A percentile compares a stretch with the other conserved stretches of the same genome.
Conservation (phyloP, 2,888 invertebrate species). For the Cheilosia urbana region DNA sequence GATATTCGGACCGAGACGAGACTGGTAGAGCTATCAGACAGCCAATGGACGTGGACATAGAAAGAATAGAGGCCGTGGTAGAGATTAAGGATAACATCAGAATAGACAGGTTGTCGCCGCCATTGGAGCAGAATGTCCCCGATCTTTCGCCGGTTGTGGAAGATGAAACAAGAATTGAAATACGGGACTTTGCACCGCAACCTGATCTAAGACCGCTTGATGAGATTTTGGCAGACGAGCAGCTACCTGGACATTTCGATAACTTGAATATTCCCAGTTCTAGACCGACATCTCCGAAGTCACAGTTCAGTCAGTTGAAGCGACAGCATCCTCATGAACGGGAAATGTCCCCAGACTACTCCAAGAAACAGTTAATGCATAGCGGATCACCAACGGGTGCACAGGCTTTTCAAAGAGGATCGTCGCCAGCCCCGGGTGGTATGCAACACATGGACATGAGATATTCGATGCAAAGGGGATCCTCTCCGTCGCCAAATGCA, state of each 20-base stretch:
- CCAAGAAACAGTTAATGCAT: constrained; percentile 65
- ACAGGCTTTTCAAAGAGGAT: constrained; percentile 1
- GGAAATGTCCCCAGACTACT: constrained; percentile 78
- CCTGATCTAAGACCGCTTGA: constrained; percentile 47
- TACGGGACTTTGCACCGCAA: constrained; percentile 77
- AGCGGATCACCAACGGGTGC: background rate
- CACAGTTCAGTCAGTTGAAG: constrained; percentile 76
- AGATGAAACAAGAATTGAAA: constrained; percentile 80
- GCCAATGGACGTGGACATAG: constrained; percentile 79
- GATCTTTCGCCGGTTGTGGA: constrained; percentile 77
- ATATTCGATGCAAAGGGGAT: constrained; percentile 12
- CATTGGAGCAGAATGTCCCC: constrained; percentile 77
- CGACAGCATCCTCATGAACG: constrained; percentile 80
- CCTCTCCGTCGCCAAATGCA: constrained; percentile 14
- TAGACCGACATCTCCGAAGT: constrained; percentile 7
- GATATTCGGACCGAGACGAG: constrained; percentile 75
- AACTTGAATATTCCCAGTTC: too few relatives aligned
- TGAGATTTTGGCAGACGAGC: constrained; percentile 59
- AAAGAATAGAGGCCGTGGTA: constrained; percentile 78
- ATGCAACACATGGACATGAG: constrained; percentile 5
- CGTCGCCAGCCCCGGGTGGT: constrained; percentile 1
- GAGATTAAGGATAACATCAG: constrained; percentile 80
- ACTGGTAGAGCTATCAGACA: constrained; percentile 17
- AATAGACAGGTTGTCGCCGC: constrained; percentile 79
- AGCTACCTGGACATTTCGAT: constrained; percentile 67